Conservation (phyloP, 2,888 invertebrate genomes). For the Harpagoxenus sublaevis region DNA sequence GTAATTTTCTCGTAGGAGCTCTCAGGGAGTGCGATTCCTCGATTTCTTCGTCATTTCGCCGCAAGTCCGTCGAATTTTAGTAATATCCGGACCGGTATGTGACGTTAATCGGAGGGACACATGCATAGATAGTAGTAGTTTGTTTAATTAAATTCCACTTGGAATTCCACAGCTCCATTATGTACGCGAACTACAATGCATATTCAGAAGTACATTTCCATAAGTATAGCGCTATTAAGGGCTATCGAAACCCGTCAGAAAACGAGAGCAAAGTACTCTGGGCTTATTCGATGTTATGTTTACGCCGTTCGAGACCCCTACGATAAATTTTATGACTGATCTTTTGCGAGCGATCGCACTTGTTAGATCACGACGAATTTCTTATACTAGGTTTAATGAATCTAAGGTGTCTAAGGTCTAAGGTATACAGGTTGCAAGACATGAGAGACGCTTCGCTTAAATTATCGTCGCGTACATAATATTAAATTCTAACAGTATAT, state of each 20-base stretch:
- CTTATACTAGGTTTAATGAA: not conserved
- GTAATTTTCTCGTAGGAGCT: slow-evolving; percentile 27
- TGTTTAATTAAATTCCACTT: slow-evolving; percentile 51
- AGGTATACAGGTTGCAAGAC: not conserved
- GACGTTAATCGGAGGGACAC: slow-evolving; percentile 43
- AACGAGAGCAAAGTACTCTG: not conserved
- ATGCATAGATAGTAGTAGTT: slow-evolving; percentile 43
- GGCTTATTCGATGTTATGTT: not conserved
- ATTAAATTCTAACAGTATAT: slow-evolving; percentile 51
- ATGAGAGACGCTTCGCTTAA: slow-evolving; percentile 11
- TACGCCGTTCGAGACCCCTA: not conserved
- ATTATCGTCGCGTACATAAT: slow-evolving; percentile 38
- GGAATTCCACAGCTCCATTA: slow-evolving; percentile 25
- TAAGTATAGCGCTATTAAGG: slow-evolving; percentile 25
- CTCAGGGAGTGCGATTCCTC: not conserved
- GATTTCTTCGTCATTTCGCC: not conserved
- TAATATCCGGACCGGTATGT: not conserved
- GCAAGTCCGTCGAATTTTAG: slow-evolving; percentile 38
- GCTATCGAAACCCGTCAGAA: slow-evolving; percentile 5
- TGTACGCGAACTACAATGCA: slow-evolving; percentile 37
- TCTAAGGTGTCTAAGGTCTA: not conserved
- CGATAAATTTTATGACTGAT: not conserved
- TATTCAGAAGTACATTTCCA: slow-evolving; percentile 35
- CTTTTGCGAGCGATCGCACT: not conserved
- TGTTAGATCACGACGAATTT: not conserved